Base-by-base conservation (phyloP, 2,888 invertebrate species). In the Malacosoma neustria region DNA sequence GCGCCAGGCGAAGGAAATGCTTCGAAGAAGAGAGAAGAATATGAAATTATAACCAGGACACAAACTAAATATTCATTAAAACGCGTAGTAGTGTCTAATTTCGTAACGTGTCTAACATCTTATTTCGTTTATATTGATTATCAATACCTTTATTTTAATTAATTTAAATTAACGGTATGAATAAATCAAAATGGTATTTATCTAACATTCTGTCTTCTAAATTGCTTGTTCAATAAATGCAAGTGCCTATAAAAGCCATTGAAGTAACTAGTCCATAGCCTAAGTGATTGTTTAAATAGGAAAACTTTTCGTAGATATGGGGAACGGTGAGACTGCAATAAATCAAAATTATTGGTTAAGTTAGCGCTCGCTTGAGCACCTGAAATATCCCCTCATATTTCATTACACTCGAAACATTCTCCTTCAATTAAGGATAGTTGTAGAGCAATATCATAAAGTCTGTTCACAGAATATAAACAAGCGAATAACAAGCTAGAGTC, bases 331-430 rank as follows among this genome's bases (percentile, higher is more conserved):
- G 57, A 57, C 62, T 58, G 57, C 49, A 57, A 68, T 73, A 72
- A 73, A 74, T 74, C 72, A 72, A 72, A 67, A 65, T 70, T 72
- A 73, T 73, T 72, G 66, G 61, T 56, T 68, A 73, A 72, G 65
- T 74, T 70, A 62, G 48, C 50, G 54, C 53, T 55, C 54, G 56
- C 54, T 59, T 53, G 60, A 58, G 56, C 63, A 69, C 70, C 72
- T 73, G 68, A 65, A 70, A 61, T 66, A 72, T 71, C 52, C 43
- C 31, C 46, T 49, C 54, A 64, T 66, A 69, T 68, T 66, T 67
- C 63, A 64, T 57, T 56, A 59, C 45, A 53, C 59, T 62, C 58
- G 51, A 59, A 65, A 66, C 55, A 66, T 57, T 64, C 64, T 57
- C 48, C 52, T 52, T 55, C 58, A 61, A 64, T 60, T 58, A 56